A percentile compares a stretch with the other conserved stretches of the same genome.
phyloP scores from a whole-genome alignment of 2,113 vertebrate species.

The Mesembrinibis cayennensis region DNA sequence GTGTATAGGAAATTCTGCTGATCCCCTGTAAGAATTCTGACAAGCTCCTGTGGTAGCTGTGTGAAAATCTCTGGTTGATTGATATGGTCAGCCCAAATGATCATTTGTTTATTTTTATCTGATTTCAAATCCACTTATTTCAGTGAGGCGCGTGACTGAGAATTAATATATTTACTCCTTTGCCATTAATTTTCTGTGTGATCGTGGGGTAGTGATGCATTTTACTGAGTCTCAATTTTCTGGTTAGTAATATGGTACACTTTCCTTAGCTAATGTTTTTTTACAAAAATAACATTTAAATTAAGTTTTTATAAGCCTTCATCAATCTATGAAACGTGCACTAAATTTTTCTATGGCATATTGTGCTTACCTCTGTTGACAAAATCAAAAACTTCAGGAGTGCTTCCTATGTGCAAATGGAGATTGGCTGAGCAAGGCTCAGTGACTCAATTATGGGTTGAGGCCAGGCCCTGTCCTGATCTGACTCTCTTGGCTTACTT shows the following conservation, averaged over 20 bases:
- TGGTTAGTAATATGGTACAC: not conserved
- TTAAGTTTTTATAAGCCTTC: not conserved
- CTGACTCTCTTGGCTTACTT: not conserved
- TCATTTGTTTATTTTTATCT: not conserved
- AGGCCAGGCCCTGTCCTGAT: not conserved
- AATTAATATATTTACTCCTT: not conserved
- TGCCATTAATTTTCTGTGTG: not conserved
- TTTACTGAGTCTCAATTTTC: not conserved
- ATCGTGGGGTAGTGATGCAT: not conserved
- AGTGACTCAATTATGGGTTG: not conserved
- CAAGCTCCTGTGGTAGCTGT: not conserved
- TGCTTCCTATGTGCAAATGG: not conserved
- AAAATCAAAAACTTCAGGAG: not conserved
- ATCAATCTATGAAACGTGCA: not conserved
- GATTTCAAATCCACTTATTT: not conserved
- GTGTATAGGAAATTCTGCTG: not conserved
- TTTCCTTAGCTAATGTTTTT: not conserved
- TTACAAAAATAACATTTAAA: not conserved
- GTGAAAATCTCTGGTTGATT: not conserved
- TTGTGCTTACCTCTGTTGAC: not conserved
- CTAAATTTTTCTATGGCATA: not conserved
- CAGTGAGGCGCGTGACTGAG: not conserved
- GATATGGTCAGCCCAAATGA: not conserved
- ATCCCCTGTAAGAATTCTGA: not conserved
- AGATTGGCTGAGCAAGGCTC: not conserved